Base-by-base conservation (phyloP, 2,113 vertebrate genomes). In the Indicator maculatus region DNA sequence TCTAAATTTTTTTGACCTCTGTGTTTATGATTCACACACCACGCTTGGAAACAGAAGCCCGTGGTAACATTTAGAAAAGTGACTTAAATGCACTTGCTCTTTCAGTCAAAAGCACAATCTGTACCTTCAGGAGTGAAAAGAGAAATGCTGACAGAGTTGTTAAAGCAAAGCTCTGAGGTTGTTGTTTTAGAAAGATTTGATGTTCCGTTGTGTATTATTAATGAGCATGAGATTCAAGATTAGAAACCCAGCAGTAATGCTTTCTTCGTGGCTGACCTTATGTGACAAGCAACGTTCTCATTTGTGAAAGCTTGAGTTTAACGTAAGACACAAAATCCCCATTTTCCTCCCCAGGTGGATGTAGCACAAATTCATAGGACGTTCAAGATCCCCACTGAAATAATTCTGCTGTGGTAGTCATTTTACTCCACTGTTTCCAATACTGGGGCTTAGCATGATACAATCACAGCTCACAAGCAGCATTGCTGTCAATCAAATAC, bases 121-220 rank as follows among this genome's bases (percentile, higher is more conserved):
- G 1, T 7, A 3, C 92, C 80, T 93, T 89, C 39, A 69, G 44
- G 63, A 94, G 30, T 45, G 53, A 85, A 85, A 83, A 80, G 38
- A 93, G 39, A 95, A 95, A 31, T 93, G 90, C 87, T 94, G 83
- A 94, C 84, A 95, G 66, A 90, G n/a, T 23, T 92, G 86, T 88
- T 84, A 85, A 86, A 90, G 79, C 47, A 86, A 77, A 93, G 70
- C 90, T 94, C 77, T 79, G 53, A 28, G n/a, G 56, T 84, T 95
- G 52, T 93, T 95, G 76, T 83, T 96, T 91, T 75, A 87, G 88
- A 86, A 89, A 88, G 67, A 31, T 93, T 95, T 94, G 77, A 77
- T 91, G 39, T 83, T 95, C 47, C 91, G 33, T 87, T 93, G 44
- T 95, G 53, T 86, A 93, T 95, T 94, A 94, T 93, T 96, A 92